These are phyloP conservation scores for Acholoe squamosa DNA, from an alignment of 2,888 invertebrate genomes.

Conservation along the genomic window DNA sequence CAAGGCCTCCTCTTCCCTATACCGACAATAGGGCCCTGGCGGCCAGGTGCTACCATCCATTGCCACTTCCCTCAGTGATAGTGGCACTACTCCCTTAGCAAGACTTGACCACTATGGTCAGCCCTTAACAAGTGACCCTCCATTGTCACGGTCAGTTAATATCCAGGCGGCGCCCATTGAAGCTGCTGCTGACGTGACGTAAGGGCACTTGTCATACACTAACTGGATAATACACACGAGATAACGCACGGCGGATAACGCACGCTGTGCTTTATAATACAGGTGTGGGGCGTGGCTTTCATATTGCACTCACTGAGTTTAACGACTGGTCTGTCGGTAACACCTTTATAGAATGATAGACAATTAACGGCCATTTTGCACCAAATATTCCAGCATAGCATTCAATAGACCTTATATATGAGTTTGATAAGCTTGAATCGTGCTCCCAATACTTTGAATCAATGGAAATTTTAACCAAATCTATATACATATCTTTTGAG, in stretches of 20 bases:
- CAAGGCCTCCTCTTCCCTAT: background rate
- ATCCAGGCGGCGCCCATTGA: slow-evolving; percentile 12
- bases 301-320: slow-evolving; percentile 26
- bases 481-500: no score
- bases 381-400: no score
- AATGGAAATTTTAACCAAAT: no score
- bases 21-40: background rate
- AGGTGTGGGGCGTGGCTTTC: background rate
- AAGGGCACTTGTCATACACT: slow-evolving; percentile 37
- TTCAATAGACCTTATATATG: no score
- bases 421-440: no score
- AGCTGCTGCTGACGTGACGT: background rate
- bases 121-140: background rate
- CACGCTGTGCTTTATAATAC: slow-evolving; percentile 17
- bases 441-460: no score
- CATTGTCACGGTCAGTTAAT: slow-evolving; percentile 32
- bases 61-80: background rate
- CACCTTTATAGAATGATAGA: background rate
- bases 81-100: background rate
- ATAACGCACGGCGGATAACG: slow-evolving; percentile 39
- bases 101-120: slow-evolving; percentile 1
- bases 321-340: background rate
- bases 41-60: background rate
- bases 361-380: no score
- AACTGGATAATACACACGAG: slow-evolving; percentile 19